Evolutionary conservation across 2,113 vertebrate genomes (phyloP).

Genomic region (Ptychochromis oligacanthus): DNA sequence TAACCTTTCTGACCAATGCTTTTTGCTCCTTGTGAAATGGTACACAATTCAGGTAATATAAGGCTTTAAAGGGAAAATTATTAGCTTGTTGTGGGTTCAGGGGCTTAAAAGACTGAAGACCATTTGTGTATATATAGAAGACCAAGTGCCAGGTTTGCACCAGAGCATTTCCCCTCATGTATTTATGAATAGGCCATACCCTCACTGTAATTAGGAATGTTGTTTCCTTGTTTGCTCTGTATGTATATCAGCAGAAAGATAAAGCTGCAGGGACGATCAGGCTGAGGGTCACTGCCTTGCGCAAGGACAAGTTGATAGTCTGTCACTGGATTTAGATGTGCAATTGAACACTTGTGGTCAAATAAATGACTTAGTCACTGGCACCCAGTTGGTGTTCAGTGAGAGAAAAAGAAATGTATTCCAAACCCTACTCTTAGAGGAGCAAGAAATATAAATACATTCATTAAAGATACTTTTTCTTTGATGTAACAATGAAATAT

Average conservation of each 20-base stretch:
- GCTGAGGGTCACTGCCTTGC: neutral
- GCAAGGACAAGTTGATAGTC: neutral
- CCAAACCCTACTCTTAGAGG: constrained; percentile 7
- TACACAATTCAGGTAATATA: constrained; percentile 11
- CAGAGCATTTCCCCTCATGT: neutral
- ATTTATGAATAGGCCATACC: neutral
- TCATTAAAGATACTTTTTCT: constrained; percentile 6
- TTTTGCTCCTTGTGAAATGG: constrained; percentile 29
- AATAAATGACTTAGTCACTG: constrained; percentile 29
- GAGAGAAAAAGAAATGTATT: neutral
- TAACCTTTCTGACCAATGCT: constrained; percentile 27
- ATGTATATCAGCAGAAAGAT: neutral
- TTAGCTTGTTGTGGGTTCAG: neutral
- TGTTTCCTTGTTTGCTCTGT: neutral
- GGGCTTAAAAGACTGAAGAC: neutral
- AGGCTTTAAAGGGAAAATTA: constrained; percentile 20
- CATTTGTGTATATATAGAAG: neutral
- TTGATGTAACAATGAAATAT: constrained; percentile 14
- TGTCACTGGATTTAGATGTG: constrained; percentile 31
- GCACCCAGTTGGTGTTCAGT: neutral
- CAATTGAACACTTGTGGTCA: neutral
- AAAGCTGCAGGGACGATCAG: neutral
- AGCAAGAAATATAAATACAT: neutral
- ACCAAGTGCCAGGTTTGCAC: neutral
- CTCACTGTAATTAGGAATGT: neutral